Base-by-base conservation (phyloP, 2,888 invertebrate species). In the Andrena fulva region DNA sequence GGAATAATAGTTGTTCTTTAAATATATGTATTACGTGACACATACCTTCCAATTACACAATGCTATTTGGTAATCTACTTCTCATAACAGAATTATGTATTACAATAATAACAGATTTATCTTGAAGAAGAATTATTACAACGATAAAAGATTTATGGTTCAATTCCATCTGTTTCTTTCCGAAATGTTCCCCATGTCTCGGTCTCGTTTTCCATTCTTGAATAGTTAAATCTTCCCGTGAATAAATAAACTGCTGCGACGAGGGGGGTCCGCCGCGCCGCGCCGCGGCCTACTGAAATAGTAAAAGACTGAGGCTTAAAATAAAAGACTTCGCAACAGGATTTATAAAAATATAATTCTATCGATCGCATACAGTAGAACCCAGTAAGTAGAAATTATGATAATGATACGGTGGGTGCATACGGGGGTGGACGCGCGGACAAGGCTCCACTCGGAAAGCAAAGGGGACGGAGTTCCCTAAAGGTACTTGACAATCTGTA, bases 401-500 rank as follows among this genome's bases (percentile, higher is more conserved):
- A 42, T 77, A 83, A 83, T 74, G 68, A 74, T 67, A 82, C 31
- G 24, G 24, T 52, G 8, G 52, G 31, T 33, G 74, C 82, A 82
- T 75, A 63, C n/a, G 35, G 29, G 20, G 74, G 42, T 60, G 29
- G 73, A 50, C 24, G 12, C 12, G 33, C 29, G n/a, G 29, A 42
- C 35, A 56, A 29, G n/a, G 54, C 52, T 5, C 20, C 29, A 56
- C 29, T 35, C 7, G 4, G 24, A 66, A 60, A 70, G 48, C 42
- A 20, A 35, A n/a, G 5, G 24, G 10, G 29, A 42, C 20, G 8
- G 10, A 10, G 42, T n/a, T 70, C 27, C 42, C 31, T 16, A 35
- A 62, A 50, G n/a, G 6, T 35, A 70, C 42, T 24, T 66, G 12
- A 20, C 52, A n/a, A 16, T 20, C 33, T 27, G 27, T 6, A 4